Evolutionary conservation across 2,797 vertebrate species (phyloP), one percentile per base, ranked within the genome.

Genomic region (Enteromius anoplus): DNA sequence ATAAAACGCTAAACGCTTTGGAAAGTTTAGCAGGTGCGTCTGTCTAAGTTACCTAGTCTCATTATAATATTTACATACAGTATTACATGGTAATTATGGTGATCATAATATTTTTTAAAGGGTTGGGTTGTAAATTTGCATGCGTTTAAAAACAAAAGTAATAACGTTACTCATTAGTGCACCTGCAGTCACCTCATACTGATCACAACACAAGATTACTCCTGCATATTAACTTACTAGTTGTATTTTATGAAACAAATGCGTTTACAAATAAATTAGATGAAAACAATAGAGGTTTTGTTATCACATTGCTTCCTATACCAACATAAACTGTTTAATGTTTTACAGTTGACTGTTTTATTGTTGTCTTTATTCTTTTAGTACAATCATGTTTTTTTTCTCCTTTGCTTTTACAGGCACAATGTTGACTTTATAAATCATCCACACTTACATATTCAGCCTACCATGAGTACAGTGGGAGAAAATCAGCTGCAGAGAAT

Each of bases 401-500:
- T 45, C 84, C 6, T 70, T 66, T 81, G 26, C 14, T 69, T 11
- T n/a, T 23, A 4, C 32, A 37, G 86, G 0, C 81, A 89, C 86
- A 66, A 82, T 75, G 72, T 75, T 64, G 68, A 84, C 64, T 29
- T 55, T 34, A 79, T 85, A 70, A 86, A 66, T 42, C 1, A 40
- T 37, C 21, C 0, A 65, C 40, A 14, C 84, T 82, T 66, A 78
- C 9, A 21, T 21, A 11, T 84, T 86, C 80, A 92, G 83, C 77
- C 97, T 97, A 96, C 93, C 95, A 73, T 92, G 90, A 51, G 88
- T 89, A 92, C 91, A 42, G 91, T 96, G 29, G 94, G 94, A 0
- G 97, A 99, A 90, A 96, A 93, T 93, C 98, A 99, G 85, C 95
- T 99, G 83, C 97, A 98, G 90, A 96, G 97, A 88, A 97, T 99